A percentile compares a stretch with the other conserved stretches of the same genome.
These are phyloP conservation scores for Dicyrtoma fusca DNA, from an alignment of 2,888 invertebrate genomes.

Conservation along the genomic window DNA sequence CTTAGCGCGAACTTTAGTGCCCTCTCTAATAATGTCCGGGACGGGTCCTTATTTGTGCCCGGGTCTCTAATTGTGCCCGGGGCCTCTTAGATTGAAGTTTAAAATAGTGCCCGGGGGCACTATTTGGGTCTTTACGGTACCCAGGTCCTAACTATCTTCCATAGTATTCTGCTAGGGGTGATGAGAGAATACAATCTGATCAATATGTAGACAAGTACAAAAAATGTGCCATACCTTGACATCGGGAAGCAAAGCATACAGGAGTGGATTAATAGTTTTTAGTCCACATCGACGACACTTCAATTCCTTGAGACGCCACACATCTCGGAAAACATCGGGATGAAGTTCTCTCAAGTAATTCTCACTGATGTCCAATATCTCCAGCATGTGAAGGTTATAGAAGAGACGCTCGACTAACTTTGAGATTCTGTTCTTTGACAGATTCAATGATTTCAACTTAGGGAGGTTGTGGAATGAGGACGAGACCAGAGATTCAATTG, in stretches of 20 bases:
- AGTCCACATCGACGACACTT: conserved; percentile 74
- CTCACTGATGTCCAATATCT: conserved; percentile 73
- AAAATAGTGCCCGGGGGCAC: too few relatives aligned
- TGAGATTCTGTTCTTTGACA: conserved; percentile 70
- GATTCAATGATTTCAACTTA: conserved; percentile 69
- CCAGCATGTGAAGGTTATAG: conserved; percentile 72
- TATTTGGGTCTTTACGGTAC: too few relatives aligned
- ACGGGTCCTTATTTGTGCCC: too few relatives aligned
- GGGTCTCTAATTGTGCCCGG: too few relatives aligned
- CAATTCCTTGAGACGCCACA: conserved; percentile 71
- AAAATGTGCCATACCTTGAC: conserved; percentile 68
- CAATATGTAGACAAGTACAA: too few relatives aligned
- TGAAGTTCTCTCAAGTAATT: conserved; percentile 73
- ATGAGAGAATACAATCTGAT: too few relatives aligned
- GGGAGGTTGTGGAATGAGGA: conserved; percentile 75
- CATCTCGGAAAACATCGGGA: conserved; percentile 67
- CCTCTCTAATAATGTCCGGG: too few relatives aligned
- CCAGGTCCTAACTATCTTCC: too few relatives aligned
- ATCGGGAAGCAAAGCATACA: conserved; percentile 75
- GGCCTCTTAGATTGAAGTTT: too few relatives aligned
- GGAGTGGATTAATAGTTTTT: conserved; percentile 74
- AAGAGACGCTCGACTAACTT: conserved; percentile 74
- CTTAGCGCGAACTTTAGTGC: too few relatives aligned
- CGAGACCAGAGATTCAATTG: conserved; percentile 73
- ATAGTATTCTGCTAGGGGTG: too few relatives aligned